Evolutionary conservation across 2,888 invertebrate species (phyloP), one percentile per base, ranked within the genome.

Genomic region (Apocheima hispidaria): DNA sequence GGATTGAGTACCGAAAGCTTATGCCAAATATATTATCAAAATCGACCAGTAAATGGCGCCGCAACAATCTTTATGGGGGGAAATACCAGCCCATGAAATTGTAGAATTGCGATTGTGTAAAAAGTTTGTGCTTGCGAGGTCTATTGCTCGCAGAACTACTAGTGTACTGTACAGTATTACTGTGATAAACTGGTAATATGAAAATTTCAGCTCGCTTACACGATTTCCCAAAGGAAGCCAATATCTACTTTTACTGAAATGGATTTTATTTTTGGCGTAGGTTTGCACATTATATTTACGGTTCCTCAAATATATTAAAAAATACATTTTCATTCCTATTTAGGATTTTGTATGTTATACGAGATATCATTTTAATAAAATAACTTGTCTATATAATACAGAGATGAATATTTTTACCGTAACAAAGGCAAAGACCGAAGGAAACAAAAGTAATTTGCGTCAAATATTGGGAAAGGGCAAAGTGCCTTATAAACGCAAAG

Each of bases 401-500:
- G 10, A 30, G 14, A 38, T 50, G 18, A 51, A 51, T 46, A 52
- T 52, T 46, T 44, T 52, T 20, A 48, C 33, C 14, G n/a, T 44
- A 21, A 48, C 23, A 52, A 53, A 40, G 36, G 38, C 10, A 59
- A 53, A 46, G 21, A 28, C 33, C 12, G 21, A 26, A 16, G 23
- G 16, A 41, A 55, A 41, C 54, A 54, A 50, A 60, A 60, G 50
- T 54, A 49, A 50, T 60, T 23, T 23, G 20, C 28, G 50, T 44
- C 60, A 60, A 60, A 60, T 55, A 55, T 55, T 57, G 41, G 46
- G 46, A 57, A 62, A 62, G 41, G 56, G 41, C 36, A 62, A 62
- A 62, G 52, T 57, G 56, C 48, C 56, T 53, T 57, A 62, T 57
- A 62, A 60, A 62, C 61, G 61, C 14, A 48, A 57, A 62, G 56